Evolutionary conservation across 2,797 vertebrate genomes (phyloP), one percentile per base, ranked within the genome.

Genomic region (Craterocephalus amniculus): DNA sequence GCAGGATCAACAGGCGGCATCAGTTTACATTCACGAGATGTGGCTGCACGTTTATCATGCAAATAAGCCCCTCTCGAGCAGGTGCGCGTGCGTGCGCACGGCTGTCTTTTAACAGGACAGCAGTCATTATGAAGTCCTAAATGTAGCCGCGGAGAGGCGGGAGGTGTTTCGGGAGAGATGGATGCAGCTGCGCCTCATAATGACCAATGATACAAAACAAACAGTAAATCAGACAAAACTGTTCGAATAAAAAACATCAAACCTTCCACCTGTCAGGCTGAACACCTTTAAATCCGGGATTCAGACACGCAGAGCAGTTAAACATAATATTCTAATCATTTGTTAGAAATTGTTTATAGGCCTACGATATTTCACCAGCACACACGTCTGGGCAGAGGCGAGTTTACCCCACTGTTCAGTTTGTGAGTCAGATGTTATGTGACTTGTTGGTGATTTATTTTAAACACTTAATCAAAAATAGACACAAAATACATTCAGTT

Each of bases 1-100:
- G 88, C 79, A 35, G 69, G 86, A 80, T 90, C 87, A 90, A 90
- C 89, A 89, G 87, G 81, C 87, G 56, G 79, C 76, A 88, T 88
- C 83, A 88, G 88, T 79, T 74, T 58, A 66, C 72, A 88, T 90
- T 90, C 86, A 81, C 26, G 58, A 78, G 76, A 78, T 14, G 72
- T n/a, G 49, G 72, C 67, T 32, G 56, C 74, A 4, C 51, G 76
- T 76, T 88, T 77, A 60, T 87, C 85, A 88, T 89, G 89, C 81
- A 90, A 90, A 90, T 90, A 54, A 76, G 78, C 72, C 26, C 70
- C 78, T 86, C 78, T 69, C 55, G 63, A 81, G 86, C 90, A 90
- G 89, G 87, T 90, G 88, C 80, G 78, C 55, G 61, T 59, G n/a
- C 64, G 20, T 38, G 61, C 45, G 12, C 2, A 14, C 26, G 9